Base-by-base conservation (phyloP, 2,797 vertebrate genomes). In the Melanotaenia pygmaea region DNA sequence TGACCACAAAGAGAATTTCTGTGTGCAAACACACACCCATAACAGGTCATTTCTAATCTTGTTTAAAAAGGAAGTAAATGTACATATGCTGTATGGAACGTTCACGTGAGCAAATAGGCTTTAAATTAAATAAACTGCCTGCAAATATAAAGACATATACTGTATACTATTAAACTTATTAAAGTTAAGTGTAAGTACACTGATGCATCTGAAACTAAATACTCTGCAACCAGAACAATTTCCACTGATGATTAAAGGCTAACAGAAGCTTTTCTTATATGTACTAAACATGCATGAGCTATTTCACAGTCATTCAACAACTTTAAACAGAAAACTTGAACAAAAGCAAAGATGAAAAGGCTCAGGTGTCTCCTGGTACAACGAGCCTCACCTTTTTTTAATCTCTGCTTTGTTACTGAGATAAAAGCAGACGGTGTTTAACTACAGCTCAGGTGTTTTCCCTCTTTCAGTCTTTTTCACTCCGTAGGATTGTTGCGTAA, bases 281-380 rank as follows among this genome's bases (percentile, higher is more conserved):
- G 37, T 3, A 12, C 37, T 38, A 38, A 38, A 38, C 37, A 38
- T 35, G 6, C 35, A 35, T 10, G 57, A 65, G 38, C 60, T 26
- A 26, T 26, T 35, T 35, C 34, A 9, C 34, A 5, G 34, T 35
- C 37, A 37, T 9, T 37, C 10, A 9, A 37, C 37, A 26, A 26
- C 26, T 26, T 58, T 74, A 77, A 77, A 81, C 69, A 43, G 59
- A 65, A 38, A 83, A 76, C 80, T 64, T 51, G 3, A 64, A 72
- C 75, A 79, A 81, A 76, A 73, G 67, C 40, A 43, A 53, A 64
- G 43, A 81, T 40, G 18, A 70, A 80, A 63, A 24, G 37, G 40
- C 10, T 4, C 24, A 16, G n/a, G 70, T 16, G 22, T 53, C 26
- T 51, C 26, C 24, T 24, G 20, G 4, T 3, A 62, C 26, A n/a